Evolutionary conservation across 2,888 invertebrate species (phyloP), one percentile per base, ranked within the genome.

Genomic region (Marasmarcha lunaedactyla): DNA sequence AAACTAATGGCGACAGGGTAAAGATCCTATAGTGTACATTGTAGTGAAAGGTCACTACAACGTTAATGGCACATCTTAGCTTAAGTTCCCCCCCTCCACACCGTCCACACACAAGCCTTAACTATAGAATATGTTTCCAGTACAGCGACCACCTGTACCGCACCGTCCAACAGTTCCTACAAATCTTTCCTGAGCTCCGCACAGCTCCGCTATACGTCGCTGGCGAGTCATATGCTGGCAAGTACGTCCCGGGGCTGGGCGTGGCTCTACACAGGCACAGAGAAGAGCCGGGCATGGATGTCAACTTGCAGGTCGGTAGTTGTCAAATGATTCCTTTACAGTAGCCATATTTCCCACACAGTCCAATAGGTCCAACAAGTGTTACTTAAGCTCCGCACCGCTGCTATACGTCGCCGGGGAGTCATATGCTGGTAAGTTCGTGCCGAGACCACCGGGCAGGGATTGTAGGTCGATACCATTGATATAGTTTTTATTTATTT

Each of bases 141-240:
- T 84, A 86, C 40, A 67, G 72, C 2, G 64, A 66, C 2, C 88
- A 90, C 49, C 66, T 90, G 6, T 86, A 87, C 62, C 65, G 65
- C 46, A 84, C 81, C 1, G 48, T 88, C 36, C 55, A 67, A 33
- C 90, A 90, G 63, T 87, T 90, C 50, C 76, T 89, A 38, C 72
- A 78, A 46, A 50, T 90, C 1, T 90, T 88, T 60, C 85, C 87
- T 0, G 84, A 87, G 46, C 71, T 87, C 26, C 73, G 77, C 46
- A 46, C 55, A 3, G 86, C 85, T 26, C 88, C 87, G 1, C 77
- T 90, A 47, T 90, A 83, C 60, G 64, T 89, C 1, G 86, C 88
- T 1, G 90, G 90, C 6, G 90, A 90, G 64, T 88, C 88, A 0
- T 89, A 88, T 56, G 88, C 86, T 2, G 88, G 89, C 47, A 85